phyloP scores from a whole-genome alignment of 2,113 vertebrate species.

The Chamaetylas fuelleborni region DNA sequence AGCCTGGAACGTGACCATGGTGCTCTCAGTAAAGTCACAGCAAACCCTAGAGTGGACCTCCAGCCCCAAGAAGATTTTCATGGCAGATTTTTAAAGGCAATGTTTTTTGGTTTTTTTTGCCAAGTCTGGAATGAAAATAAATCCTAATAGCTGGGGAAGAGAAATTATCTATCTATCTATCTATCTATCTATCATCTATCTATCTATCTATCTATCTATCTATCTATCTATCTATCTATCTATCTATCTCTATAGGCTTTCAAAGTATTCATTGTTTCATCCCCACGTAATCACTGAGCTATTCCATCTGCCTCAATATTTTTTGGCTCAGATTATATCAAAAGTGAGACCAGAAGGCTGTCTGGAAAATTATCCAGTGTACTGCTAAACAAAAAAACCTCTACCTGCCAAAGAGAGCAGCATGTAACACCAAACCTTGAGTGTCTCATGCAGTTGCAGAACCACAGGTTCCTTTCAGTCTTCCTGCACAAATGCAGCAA shows the following conservation, averaged over 20 bases:
- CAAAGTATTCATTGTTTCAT: background rate
- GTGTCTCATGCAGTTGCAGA: background rate
- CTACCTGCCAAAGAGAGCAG: background rate
- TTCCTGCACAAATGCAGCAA: background rate
- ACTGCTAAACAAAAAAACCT: background rate
- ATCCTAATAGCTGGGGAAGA: background rate
- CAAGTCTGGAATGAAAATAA: background rate
- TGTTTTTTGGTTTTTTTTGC: background rate
- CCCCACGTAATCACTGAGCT: background rate
- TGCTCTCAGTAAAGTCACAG: background rate
- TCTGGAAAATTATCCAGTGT: background rate
- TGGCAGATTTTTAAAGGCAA: background rate
- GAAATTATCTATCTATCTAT: background rate
- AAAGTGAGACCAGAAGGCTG: background rate
- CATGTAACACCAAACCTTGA: background rate
- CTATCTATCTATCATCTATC: background rate
- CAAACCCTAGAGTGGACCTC: background rate
- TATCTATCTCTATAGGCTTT: background rate
- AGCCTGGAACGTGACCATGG: fast-evolving
- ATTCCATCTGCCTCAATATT: background rate
- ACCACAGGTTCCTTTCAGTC: background rate
- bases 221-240: background rate
- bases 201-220: background rate
- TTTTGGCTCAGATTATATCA: background rate
- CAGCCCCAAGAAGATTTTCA: background rate